Evolutionary conservation across 1,140 invertebrate genomes (phyloP).

Genomic region (Parapsyche elsis): DNA sequence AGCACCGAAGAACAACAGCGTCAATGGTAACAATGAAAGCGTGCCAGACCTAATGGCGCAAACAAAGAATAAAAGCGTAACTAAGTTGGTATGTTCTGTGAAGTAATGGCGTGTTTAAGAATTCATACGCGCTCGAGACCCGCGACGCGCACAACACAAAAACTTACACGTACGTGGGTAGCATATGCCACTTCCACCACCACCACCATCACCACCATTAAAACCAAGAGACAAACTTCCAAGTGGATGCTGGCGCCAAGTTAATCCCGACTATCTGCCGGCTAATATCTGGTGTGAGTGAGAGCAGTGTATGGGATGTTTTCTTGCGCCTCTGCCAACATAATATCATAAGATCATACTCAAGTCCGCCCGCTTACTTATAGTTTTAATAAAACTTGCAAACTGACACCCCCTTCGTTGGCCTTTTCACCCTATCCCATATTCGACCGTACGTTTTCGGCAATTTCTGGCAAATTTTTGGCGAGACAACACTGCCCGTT

Average conservation of each 20-base stretch:
- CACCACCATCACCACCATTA: not conserved
- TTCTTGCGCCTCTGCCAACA: slow-evolving; percentile 36
- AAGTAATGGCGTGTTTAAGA: no score
- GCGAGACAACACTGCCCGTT: not conserved
- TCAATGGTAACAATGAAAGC: no score
- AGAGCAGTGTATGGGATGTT: not conserved
- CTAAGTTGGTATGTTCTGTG: no score
- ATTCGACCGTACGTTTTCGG: not conserved
- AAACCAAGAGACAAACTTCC: not conserved
- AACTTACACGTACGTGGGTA: not conserved
- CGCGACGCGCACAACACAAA: not conserved
- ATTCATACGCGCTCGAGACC: no score
- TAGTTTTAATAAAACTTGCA: slow-evolving; percentile 45
- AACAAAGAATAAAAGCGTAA: no score
- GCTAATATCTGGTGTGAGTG: slow-evolving; percentile 22
- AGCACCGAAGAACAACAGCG: no score
- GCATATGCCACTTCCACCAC: not conserved
- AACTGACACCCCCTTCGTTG: slow-evolving; percentile 4
- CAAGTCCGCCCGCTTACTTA: slow-evolving; percentile 35
- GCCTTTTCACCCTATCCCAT: not conserved
- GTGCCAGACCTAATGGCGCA: no score
- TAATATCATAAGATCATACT: slow-evolving; percentile 45
- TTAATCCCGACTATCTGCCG: slow-evolving; percentile 35
- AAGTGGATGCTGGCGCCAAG: slow-evolving; percentile 33
- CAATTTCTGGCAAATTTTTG: slow-evolving; percentile 12